Percentiles rank a stretch among this genome's conserved stretches.
Evolutionary conservation across 2,888 invertebrate genomes (phyloP).

Genomic region (Cheilosia grossa): DNA sequence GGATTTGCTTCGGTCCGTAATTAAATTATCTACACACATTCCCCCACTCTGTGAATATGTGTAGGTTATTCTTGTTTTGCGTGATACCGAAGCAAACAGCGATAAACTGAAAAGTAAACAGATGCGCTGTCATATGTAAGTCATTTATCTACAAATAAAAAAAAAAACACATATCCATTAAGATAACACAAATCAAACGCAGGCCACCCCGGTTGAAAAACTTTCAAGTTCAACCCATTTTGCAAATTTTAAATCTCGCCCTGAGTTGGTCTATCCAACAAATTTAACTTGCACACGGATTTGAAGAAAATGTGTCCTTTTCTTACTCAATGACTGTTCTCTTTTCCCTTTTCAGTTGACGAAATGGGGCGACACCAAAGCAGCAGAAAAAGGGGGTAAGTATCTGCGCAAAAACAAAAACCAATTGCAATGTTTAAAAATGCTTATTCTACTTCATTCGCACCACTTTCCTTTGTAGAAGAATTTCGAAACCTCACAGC

Average conservation of each 20-base stretch:
- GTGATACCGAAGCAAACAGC: slow-evolving; percentile 55
- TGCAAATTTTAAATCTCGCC: no score
- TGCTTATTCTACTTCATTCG: slow-evolving; percentile 52
- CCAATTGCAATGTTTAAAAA: slow-evolving; percentile 70
- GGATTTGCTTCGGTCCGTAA: slow-evolving; percentile 41
- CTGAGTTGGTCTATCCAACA: not conserved
- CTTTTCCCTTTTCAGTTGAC: slow-evolving; percentile 86
- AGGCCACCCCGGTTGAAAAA: no score
- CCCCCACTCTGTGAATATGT: slow-evolving; percentile 11
- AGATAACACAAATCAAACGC: not conserved
- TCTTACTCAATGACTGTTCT: slow-evolving; percentile 17
- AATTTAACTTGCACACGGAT: not conserved
- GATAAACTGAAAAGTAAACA: slow-evolving; percentile 21
- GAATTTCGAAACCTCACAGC: slow-evolving; percentile 1
- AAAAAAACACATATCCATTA: slow-evolving; percentile 10
- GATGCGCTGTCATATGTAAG: not conserved
- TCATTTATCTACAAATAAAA: not conserved
- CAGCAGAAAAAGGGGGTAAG: slow-evolving; percentile 80
- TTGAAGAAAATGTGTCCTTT: not conserved
- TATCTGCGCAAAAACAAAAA: slow-evolving; percentile 38
- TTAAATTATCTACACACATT: slow-evolving; percentile 49
- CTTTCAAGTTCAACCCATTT: no score
- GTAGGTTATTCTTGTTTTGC: slow-evolving; percentile 38
- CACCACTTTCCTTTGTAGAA: slow-evolving; percentile 21
- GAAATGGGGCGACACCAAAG: slow-evolving; percentile 87